Evolutionary conservation across 2,888 invertebrate genomes (phyloP).

Genomic region (Nomada goodeniana): DNA sequence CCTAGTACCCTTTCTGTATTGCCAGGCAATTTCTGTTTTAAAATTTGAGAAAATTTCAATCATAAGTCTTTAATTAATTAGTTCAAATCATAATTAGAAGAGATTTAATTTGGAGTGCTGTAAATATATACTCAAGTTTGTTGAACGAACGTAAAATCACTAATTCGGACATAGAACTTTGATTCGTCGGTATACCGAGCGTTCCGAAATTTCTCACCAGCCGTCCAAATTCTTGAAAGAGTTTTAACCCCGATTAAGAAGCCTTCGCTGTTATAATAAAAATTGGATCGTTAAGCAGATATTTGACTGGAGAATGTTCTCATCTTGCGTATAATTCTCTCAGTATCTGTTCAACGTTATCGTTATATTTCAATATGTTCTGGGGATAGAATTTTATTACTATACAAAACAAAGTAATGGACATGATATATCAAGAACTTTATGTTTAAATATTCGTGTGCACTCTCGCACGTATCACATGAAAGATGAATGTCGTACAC

Average conservation of each 20-base stretch:
- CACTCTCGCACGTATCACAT: background rate
- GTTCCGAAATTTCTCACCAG: conserved; percentile 7
- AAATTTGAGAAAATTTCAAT: background rate
- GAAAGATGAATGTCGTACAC: too few relatives aligned
- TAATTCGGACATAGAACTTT: conserved; percentile 2
- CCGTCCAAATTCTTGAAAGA: background rate
- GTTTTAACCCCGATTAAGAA: background rate
- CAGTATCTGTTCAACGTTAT: background rate
- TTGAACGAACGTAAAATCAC: background rate
- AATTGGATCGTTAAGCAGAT: background rate
- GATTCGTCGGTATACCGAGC: conserved; percentile 22
- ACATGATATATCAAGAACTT: background rate
- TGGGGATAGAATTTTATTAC: background rate
- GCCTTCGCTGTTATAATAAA: background rate
- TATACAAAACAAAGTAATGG: background rate
- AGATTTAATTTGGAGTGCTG: too few relatives aligned
- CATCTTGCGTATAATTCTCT: background rate
- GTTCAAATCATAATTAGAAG: background rate
- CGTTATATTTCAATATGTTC: background rate
- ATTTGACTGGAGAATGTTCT: background rate
- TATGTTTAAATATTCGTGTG: background rate
- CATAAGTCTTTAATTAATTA: background rate
- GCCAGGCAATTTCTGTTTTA: too few relatives aligned
- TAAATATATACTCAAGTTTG: too few relatives aligned
- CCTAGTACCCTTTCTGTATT: background rate